phyloP scores from a whole-genome alignment of 2,113 vertebrate species.

The Mormoops blainvillei region DNA sequence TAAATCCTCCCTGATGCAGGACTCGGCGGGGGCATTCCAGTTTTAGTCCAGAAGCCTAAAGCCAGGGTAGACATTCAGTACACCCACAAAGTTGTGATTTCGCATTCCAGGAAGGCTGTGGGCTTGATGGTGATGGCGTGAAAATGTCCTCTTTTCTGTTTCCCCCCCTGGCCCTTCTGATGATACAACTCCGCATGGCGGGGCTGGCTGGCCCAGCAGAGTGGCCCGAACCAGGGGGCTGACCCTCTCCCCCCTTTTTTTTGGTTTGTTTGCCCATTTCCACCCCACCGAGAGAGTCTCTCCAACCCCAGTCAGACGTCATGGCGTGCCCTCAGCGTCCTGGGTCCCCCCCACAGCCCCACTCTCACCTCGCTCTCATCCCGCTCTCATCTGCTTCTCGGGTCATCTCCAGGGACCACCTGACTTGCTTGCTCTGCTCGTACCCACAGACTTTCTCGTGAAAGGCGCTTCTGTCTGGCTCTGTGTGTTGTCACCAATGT shows the following conservation, averaged over 20 bases:
- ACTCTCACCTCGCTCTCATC: not conserved
- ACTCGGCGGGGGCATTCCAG: not conserved
- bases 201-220: not conserved
- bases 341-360: not conserved
- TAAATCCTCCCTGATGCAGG: not conserved
- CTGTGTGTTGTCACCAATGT: slow-evolving; percentile 58
- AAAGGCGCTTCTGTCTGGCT: slow-evolving; percentile 58
- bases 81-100: not conserved
- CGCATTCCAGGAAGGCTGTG: not conserved
- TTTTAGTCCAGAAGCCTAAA: not conserved
- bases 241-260: not conserved
- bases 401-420: not conserved
- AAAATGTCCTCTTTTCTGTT: fast-evolving
- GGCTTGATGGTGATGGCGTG: not conserved
- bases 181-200: fast-evolving
- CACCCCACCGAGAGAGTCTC: not conserved
- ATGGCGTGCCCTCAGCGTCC: not conserved
- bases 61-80: not conserved
- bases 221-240: not conserved
- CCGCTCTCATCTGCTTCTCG: not conserved
- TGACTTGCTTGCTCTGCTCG: slow-evolving; percentile 73
- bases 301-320: not conserved
- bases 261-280: not conserved
- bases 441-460: slow-evolving; percentile 34
- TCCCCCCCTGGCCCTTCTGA: not conserved